Percentiles rank a stretch among this genome's conserved stretches.
phyloP scores from a whole-genome alignment of 2,113 vertebrate genomes.

The Salvator merianae region DNA sequence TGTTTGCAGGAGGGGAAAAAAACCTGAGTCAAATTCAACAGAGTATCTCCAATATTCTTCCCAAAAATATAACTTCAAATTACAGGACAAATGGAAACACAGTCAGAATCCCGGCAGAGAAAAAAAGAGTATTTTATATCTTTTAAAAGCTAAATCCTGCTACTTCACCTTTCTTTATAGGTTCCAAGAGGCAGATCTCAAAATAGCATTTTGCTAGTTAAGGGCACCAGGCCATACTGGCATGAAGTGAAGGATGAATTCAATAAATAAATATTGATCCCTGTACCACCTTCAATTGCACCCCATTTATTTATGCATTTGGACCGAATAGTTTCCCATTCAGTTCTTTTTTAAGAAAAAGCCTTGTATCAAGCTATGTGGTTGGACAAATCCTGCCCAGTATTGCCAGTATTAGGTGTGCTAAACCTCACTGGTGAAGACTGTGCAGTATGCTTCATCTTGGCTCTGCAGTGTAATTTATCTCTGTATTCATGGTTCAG shows the following conservation, averaged over 20 bases:
- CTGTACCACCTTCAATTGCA: neutral
- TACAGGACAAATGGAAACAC: neutral
- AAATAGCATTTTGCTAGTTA: neutral
- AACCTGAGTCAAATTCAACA: neutral
- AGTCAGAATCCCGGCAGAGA: neutral
- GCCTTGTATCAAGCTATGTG: neutral
- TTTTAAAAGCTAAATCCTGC: neutral
- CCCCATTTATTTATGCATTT: neutral
- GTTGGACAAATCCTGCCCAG: neutral
- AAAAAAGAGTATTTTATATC: neutral
- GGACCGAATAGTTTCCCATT: neutral
- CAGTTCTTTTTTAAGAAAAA: neutral
- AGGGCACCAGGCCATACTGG: no score
- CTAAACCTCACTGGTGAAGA: neutral
- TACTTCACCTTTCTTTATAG: neutral
- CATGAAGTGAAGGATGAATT: neutral
- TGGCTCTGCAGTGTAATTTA: neutral
- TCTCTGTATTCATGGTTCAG: neutral
- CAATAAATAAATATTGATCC: neutral
- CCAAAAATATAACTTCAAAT: neutral
- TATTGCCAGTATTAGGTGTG: neutral
- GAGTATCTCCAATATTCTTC: neutral
- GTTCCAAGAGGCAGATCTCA: neutral
- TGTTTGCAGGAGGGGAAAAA: constrained; percentile 24
- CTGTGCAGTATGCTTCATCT: neutral